A percentile compares a stretch with the other conserved stretches of the same genome.
Evolutionary conservation across 2,797 vertebrate species (phyloP).

Genomic region (Chromobotia macracanthus): DNA sequence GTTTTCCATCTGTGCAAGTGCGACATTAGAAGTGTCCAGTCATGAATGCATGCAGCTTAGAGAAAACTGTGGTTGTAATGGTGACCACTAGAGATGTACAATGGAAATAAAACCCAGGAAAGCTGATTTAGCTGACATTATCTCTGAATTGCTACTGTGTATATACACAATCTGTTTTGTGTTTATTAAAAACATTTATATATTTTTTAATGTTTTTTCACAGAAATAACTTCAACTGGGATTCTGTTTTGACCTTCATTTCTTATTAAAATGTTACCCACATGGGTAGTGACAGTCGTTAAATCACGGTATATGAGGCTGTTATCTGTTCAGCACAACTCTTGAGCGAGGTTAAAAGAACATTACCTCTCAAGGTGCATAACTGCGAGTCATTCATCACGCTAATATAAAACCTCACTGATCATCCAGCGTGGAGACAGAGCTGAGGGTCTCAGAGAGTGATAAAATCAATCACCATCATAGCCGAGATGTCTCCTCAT

Average conservation of each 20-base stretch:
- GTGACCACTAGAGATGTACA: not conserved
- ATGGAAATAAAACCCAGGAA: too few relatives aligned
- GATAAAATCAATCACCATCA: conserved; percentile 70
- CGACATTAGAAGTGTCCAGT: not conserved
- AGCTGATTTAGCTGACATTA: too few relatives aligned
- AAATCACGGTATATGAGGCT: conserved; percentile 43
- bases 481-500: conserved; percentile 56
- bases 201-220: not conserved
- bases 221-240: not conserved
- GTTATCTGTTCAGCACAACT: conserved; percentile 35
- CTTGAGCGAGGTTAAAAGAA: conserved; percentile 59
- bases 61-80: not conserved
- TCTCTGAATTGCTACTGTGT: not conserved
- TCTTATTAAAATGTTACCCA: conserved; percentile 41
- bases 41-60: too few relatives aligned
- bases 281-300: conserved; percentile 25
- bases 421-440: conserved; percentile 63
- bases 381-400: conserved; percentile 68
- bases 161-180: not conserved
- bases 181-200: not conserved
- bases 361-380: conserved; percentile 59
- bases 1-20: not conserved
- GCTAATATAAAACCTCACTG: conserved; percentile 65
- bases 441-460: conserved; percentile 56
- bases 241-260: conserved; percentile 24